Evolutionary conservation across 2,888 invertebrate species (phyloP), one percentile per base, ranked within the genome.

Genomic region (Mesodorylaimus sp.): DNA sequence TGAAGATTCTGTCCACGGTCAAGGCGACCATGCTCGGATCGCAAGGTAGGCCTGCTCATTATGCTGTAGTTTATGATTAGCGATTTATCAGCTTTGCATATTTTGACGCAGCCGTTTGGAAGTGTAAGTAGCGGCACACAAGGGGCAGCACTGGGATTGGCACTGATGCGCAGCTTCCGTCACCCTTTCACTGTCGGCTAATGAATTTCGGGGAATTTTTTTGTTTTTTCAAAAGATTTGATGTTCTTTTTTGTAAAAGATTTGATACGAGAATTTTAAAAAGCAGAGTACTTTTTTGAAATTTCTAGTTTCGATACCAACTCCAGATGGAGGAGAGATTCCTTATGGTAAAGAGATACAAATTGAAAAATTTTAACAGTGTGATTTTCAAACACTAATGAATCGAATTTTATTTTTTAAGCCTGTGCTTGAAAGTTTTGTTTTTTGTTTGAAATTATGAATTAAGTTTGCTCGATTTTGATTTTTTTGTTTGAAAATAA

Each of bases 21-120:
- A 95, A 95, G 69, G 93, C 93, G 0, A 95, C 95, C 41, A 95
- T 95, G 93, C 72, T 95, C 56, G 95, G 93, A 39, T 89, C 89
- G 36, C 91, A 95, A 79, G 88, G 87, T 86, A 75, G 44, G 58
- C n/a, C n/a, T n/a, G n/a, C n/a, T n/a, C n/a, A n/a, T 57, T 45
- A 3, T 45, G 19, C 19, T 5, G n/a, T 7, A 7, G n/a, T 41
- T 41, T n/a, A 19, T n/a, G n/a, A n/a, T n/a, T n/a, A n/a, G n/a
- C n/a, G n/a, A n/a, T n/a, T n/a, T n/a, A n/a, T n/a, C n/a, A n/a
- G n/a, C n/a, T n/a, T n/a, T n/a, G n/a, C n/a, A n/a, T n/a, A n/a
- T n/a, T n/a, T n/a, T n/a, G n/a, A n/a, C n/a, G n/a, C n/a, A n/a
- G n/a, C n/a, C n/a, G n/a, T n/a, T n/a, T n/a, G n/a, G n/a, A n/a